These are phyloP conservation scores for Thymelicus sylvestris DNA, from an alignment of 2,888 invertebrate genomes.

Conservation along the genomic window DNA sequence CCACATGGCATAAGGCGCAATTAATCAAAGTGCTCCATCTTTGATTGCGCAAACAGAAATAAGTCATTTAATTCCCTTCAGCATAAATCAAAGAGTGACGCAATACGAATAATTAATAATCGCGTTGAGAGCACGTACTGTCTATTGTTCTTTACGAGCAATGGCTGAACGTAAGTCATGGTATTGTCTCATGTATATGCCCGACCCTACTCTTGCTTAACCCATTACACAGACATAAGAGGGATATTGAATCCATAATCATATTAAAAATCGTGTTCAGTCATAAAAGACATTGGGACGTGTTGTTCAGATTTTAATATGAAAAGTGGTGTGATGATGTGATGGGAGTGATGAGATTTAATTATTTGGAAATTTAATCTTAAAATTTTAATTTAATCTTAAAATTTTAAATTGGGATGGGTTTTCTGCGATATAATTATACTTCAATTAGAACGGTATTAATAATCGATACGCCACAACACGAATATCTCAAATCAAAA, in stretches of 20 bases:
- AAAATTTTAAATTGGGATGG: too few relatives aligned
- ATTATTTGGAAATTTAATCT: too few relatives aligned
- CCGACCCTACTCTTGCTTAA: conserved; percentile 15
- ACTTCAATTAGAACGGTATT: too few relatives aligned
- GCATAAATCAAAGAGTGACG: conserved; percentile 21
- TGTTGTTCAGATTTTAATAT: too few relatives aligned
- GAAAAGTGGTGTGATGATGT: too few relatives aligned
- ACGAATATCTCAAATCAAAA: too few relatives aligned
- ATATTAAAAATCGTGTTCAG: background rate
- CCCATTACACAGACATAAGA: conserved; percentile 9
- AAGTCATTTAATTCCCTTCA: conserved; percentile 7
- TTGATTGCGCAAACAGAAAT: conserved; percentile 12
- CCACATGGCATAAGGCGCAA: background rate
- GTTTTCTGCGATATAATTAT: too few relatives aligned
- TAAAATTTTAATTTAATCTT: too few relatives aligned
- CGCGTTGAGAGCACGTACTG: conserved; percentile 21
- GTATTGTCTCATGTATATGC: conserved; percentile 21
- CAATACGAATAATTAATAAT: conserved; percentile 24
- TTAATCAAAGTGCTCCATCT: conserved; percentile 12
- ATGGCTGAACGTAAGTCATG: conserved; percentile 24
- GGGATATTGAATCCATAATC: conserved; percentile 3
- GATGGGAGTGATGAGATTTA: too few relatives aligned
- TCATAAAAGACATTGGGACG: too few relatives aligned
- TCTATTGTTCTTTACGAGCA: conserved; percentile 23
- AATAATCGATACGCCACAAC: too few relatives aligned